Conservation (phyloP, 2,888 invertebrate species). For the Nasonovia ribisnigri region DNA sequence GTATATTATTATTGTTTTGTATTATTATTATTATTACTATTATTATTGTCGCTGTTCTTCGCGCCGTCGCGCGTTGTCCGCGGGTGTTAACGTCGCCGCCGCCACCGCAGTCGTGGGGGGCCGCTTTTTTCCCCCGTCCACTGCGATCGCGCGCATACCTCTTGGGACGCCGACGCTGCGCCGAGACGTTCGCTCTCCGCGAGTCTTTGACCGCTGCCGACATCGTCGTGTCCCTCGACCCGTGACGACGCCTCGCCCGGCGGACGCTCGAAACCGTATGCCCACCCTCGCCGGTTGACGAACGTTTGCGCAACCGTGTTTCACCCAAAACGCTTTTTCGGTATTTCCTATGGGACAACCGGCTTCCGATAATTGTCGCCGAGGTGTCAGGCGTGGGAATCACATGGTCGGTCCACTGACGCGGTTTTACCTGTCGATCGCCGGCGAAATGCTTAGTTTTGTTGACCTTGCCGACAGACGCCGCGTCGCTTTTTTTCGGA, state of each 20-base stretch:
- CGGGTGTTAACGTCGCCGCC: neutral
- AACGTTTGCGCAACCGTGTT: accelerated
- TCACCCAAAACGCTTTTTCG: neutral
- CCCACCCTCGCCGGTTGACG: neutral
- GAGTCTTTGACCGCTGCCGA: neutral
- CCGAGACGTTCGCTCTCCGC: neutral
- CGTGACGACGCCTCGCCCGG: neutral
- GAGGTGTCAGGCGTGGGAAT: conserved; percentile 42
- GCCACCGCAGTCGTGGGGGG: neutral
- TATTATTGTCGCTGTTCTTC: neutral
- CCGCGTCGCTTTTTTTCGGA: neutral
- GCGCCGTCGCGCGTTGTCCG: neutral
- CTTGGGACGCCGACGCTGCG: neutral
- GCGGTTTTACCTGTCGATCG: neutral
- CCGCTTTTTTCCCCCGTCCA: neutral
- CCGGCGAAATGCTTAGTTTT: neutral
- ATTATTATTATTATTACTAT: neutral
- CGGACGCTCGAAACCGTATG: neutral
- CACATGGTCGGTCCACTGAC: neutral
- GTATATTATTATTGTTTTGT: neutral
- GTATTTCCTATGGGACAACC: neutral
- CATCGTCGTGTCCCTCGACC: neutral
- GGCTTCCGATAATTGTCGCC: neutral
- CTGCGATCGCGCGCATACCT: neutral
- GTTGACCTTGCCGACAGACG: conserved; percentile 6